phyloP scores from a whole-genome alignment of 2,113 vertebrate species.

The Burhinus bistriatus region DNA sequence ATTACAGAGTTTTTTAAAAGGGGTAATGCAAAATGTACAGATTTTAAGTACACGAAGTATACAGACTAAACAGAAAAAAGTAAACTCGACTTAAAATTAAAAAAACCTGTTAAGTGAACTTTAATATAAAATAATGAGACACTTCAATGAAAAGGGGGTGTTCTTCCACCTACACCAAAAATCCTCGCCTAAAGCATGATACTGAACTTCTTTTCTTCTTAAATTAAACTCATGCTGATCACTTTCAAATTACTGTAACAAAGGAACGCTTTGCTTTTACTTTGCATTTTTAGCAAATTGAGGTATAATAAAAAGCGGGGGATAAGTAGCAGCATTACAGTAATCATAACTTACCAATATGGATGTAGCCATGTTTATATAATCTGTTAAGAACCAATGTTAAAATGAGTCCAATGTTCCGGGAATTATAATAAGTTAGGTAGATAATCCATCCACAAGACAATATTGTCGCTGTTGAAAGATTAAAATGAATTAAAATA shows the following conservation, averaged over 20 bases:
- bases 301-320: neutral
- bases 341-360: slow-evolving; percentile 85
- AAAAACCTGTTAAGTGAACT: neutral
- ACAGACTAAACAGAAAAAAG: neutral
- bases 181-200: neutral
- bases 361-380: slow-evolving; percentile 97
- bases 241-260: neutral
- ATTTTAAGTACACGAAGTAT: neutral
- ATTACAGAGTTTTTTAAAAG: neutral
- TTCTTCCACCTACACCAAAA: neutral
- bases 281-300: neutral
- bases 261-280: neutral
- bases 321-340: neutral
- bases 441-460: slow-evolving; percentile 99
- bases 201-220: neutral
- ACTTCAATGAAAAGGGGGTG: neutral
- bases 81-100: neutral
- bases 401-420: slow-evolving; percentile 96
- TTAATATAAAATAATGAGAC: neutral
- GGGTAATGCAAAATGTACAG: neutral
- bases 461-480: slow-evolving; percentile 92
- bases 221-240: neutral
- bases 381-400: slow-evolving; percentile 95
- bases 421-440: slow-evolving; percentile 98
- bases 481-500: slow-evolving; percentile 45